Evolutionary conservation across 2,797 vertebrate species (phyloP).

Genomic region (Spinus pinus): DNA sequence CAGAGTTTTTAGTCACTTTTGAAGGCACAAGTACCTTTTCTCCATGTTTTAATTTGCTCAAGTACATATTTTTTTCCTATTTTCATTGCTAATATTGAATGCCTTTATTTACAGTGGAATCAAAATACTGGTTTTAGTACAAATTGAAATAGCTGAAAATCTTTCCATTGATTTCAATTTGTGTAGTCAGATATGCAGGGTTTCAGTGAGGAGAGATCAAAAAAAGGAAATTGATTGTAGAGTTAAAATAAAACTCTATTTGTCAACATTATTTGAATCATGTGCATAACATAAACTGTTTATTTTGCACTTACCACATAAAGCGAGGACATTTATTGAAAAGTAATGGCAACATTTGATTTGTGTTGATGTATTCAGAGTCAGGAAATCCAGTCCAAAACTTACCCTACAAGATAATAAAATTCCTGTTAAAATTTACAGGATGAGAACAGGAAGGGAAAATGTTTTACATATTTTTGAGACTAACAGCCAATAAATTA

Average conservation of each 20-base stretch:
- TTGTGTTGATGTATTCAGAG: neutral
- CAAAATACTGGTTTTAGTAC: neutral
- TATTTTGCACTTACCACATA: neutral
- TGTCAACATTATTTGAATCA: neutral
- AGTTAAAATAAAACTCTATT: neutral
- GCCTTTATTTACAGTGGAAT: neutral
- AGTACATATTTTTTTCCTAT: neutral
- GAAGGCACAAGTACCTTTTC: neutral
- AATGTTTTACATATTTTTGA: neutral
- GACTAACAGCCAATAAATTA: neutral
- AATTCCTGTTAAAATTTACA: neutral
- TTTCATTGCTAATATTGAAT: neutral
- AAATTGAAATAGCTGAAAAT: neutral
- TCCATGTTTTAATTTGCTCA: neutral
- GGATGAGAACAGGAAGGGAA: neutral
- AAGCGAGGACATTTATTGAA: neutral
- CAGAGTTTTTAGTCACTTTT: neutral
- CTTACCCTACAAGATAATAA: neutral
- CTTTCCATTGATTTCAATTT: neutral
- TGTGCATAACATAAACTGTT: neutral
- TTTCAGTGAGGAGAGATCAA: neutral
- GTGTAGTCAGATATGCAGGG: neutral
- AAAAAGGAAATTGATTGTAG: fast-evolving
- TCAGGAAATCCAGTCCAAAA: neutral
- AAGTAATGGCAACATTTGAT: neutral